Base-by-base conservation (phyloP, 2,888 invertebrate species). In the Furcula furcula region DNA sequence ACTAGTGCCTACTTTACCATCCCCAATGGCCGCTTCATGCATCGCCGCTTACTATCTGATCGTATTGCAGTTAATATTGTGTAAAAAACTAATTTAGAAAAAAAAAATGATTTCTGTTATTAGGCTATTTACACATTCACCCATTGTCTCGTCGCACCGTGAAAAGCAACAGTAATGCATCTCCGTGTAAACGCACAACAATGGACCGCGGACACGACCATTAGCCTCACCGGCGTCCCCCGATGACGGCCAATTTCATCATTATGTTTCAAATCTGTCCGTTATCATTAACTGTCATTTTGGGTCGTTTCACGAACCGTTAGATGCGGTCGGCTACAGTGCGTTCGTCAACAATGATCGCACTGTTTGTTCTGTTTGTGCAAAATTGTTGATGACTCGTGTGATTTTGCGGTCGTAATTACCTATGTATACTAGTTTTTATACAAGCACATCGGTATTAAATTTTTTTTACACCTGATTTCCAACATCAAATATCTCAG, bases 281-380 rank as follows among this genome's bases (percentile, higher is more conserved):
- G 55, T 57, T 65, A 67, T 78, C 75, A 81, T 84, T 81, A 80
- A 56, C 72, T 65, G 67, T 71, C 69, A 74, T 80, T 80, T 81
- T 55, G 68, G 73, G 60, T 61, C 67, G 71, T 77, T 82, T 77
- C 65, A 76, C 67, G 72, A 74, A 74, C 78, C 76, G 82, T 84
- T 84, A 81, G 67, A 55, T 63, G 46, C 47, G 51, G 28, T 41
- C 50, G 36, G 47, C 39, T 44, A 52, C 34, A 39, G 45, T 39
- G 36, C 48, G 30, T 56, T 47, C 64, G 51, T 41, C 41, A 35
- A 51, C 67, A 49, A 45, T 26, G 34, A 47, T 22, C 66, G 66
- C 62, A 34, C 7, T 34, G 14, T 54, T 40, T 20, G n/a, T n/a
- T n/a, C n/a, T n/a, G n/a, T n/a, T n/a, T n/a, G n/a, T n/a, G n/a